Evolutionary conservation across 2,797 vertebrate genomes (phyloP), one percentile per base, ranked within the genome.

Genomic region (Falco novaeseelandiae): DNA sequence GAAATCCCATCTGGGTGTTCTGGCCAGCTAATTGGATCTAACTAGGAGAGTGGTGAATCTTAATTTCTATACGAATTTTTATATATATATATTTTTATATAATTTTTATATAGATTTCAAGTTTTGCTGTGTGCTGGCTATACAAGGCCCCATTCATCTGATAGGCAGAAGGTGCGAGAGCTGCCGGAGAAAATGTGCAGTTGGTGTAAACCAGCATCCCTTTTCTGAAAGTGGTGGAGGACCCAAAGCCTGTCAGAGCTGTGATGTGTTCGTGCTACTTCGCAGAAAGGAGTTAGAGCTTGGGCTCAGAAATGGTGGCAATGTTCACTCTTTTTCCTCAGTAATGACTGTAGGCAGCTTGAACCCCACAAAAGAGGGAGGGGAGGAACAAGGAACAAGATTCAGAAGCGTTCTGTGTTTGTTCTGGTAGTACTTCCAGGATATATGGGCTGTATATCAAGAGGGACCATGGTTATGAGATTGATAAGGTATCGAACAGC

Each of bases 201-300:
- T 29, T 57, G 12, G 8, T 93, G n/a, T 44, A 8, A 26, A 71
- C 4, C 10, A 12, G 20, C 42, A 51, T 27, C 9, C 1, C 36
- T 55, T 27, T 49, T n/a, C 80, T 65, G 66, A 54, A 51, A 23
- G 19, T 26, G 38, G 5, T 52, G 59, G 22, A 44, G 59, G 13
- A 46, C 36, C 8, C 58, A 79, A 23, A 30, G 15, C 15, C 29
- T 38, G 11, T 6, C 54, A 49, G 9, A 62, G 27, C 14, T 1
- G 0, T 17, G 9, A 40, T 46, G 6, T 26, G 13, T 27, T 65
- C 1, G 3, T 54, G 32, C 42, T 34, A 1, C 15, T 55, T 40
- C 10, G n/a, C 38, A 32, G 2, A 1, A 46, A 40, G 38, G 58
- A 77, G 16, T 61, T 23, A 51, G 34, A 86, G n/a, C 30, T 40